Percentiles rank a stretch among this genome's conserved stretches.
Evolutionary conservation across 2,888 invertebrate species (phyloP).

Genomic region (Nephrocerus scutellatus): DNA sequence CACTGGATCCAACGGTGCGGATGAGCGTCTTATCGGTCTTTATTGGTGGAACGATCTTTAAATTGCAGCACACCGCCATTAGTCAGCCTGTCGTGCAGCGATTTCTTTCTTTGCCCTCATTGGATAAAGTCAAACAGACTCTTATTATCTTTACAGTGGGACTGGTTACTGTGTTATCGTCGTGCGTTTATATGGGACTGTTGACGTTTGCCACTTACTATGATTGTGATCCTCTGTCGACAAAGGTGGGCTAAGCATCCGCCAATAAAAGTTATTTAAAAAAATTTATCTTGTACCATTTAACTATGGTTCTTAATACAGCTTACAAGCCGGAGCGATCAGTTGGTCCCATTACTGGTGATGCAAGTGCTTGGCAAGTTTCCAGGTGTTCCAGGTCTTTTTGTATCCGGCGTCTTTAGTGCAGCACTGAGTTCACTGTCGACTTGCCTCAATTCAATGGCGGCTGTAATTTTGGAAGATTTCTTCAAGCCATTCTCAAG

Average conservation of each 20-base stretch:
- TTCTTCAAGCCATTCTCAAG: constrained; percentile 63
- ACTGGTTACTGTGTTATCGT: constrained; percentile 53
- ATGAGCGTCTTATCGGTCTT: constrained; percentile 71
- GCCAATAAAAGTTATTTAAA: no score
- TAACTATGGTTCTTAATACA: constrained; percentile 30
- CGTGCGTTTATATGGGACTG: constrained; percentile 65
- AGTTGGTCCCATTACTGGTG: constrained; percentile 72
- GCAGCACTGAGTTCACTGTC: constrained; percentile 77
- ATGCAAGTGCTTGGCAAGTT: constrained; percentile 69
- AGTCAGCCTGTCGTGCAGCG: constrained; percentile 81
- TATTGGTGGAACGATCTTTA: constrained; percentile 67
- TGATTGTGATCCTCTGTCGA: constrained; percentile 69
- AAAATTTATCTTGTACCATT: no score
- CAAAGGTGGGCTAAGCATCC: no score
- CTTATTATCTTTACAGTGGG: constrained; percentile 60
- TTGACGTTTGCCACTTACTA: constrained; percentile 66
- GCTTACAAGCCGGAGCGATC: constrained; percentile 69
- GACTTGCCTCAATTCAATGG: constrained; percentile 69
- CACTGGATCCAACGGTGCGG: constrained; percentile 66
- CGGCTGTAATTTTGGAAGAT: constrained; percentile 70
- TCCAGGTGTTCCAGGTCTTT: constrained; percentile 77
- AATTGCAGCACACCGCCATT: constrained; percentile 65
- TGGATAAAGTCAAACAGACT: constrained; percentile 61
- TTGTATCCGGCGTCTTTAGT: constrained; percentile 83
- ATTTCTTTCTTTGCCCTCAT: constrained; percentile 64